Conservation (phyloP, 2,113 vertebrate species). For the Corvus hawaiiensis region DNA sequence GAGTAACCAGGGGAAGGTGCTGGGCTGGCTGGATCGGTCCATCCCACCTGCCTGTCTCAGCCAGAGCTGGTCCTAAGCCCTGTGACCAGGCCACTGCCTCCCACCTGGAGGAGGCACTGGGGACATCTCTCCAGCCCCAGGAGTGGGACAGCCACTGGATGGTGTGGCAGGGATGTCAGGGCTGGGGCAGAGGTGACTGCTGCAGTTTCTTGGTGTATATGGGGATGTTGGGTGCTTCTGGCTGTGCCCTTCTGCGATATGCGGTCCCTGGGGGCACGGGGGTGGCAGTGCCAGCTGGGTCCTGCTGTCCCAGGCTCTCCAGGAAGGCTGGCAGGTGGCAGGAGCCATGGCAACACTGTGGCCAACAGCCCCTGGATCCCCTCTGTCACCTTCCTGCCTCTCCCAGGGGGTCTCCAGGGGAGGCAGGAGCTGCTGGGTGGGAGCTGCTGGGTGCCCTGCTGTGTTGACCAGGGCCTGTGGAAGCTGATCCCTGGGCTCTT, state of each 20-base stretch:
- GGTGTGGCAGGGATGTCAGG: background rate
- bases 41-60: background rate
- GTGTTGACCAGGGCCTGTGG: accelerated
- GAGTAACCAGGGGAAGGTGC: background rate
- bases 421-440: background rate
- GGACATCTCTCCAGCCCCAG: background rate
- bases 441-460: accelerated
- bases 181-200: background rate
- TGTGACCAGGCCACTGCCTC: background rate
- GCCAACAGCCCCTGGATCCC: background rate
- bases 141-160: accelerated
- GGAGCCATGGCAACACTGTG: background rate
- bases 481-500: background rate
- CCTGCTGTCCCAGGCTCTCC: background rate
- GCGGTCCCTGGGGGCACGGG: background rate
- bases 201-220: background rate
- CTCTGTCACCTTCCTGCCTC: accelerated
- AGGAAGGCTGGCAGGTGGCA: background rate
- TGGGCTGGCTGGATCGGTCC: background rate
- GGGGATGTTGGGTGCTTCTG: background rate
- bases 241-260: background rate
- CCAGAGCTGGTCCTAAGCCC: background rate
- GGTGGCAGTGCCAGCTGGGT: background rate
- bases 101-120: background rate
- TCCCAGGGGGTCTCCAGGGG: background rate